A percentile compares a stretch with the other conserved stretches of the same genome.
These are phyloP conservation scores for Hylia prasina DNA, from an alignment of 2,113 vertebrate genomes.

Conservation along the genomic window DNA sequence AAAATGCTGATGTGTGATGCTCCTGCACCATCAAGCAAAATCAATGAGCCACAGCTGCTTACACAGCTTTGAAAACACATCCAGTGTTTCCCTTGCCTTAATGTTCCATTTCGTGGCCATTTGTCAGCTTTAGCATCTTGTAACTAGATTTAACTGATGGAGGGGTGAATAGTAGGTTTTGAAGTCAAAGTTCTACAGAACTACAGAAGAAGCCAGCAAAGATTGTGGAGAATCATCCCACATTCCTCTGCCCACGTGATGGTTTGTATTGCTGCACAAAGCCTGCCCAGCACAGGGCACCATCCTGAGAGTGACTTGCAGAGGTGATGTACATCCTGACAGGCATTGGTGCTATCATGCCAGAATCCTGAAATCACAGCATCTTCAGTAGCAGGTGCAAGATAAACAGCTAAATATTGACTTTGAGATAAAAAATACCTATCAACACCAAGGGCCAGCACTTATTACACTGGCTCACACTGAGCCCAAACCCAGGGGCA, in stretches of 20 bases:
- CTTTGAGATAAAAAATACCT: background rate
- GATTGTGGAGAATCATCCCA: background rate
- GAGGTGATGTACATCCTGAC: background rate
- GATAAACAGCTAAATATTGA: background rate
- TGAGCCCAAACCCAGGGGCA: background rate
- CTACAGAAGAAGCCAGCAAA: background rate
- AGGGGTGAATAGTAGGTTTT: background rate
- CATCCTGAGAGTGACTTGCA: background rate
- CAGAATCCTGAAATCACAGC: background rate
- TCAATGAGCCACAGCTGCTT: constrained; percentile 56
- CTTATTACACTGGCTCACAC: background rate
- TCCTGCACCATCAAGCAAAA: background rate
- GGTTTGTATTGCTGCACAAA: background rate
- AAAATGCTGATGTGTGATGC: background rate
- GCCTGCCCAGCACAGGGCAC: fast-evolving
- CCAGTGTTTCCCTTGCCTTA: background rate
- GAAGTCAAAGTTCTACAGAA: background rate
- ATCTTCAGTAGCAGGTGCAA: background rate
- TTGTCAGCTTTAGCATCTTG: constrained; percentile 7
- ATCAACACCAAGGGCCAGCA: background rate
- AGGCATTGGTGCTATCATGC: background rate
- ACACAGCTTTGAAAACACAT: constrained; percentile 43
- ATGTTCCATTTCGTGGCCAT: background rate
- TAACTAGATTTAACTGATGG: background rate
- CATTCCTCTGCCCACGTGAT: background rate